Conservation (phyloP, 2,888 invertebrate species). For the Linyphia triangularis region DNA sequence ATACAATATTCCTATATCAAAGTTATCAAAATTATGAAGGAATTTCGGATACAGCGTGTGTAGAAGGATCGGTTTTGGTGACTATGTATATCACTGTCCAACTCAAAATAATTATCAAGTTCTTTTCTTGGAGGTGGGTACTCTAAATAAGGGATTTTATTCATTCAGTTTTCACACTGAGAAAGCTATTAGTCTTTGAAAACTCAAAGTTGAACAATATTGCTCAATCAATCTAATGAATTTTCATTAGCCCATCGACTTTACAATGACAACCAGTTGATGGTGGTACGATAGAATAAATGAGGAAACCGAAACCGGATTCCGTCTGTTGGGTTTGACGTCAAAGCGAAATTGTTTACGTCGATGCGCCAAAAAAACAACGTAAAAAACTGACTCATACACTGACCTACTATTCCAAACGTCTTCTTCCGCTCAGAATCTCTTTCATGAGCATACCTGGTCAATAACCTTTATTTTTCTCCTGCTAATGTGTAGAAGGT, state of each 20-base stretch:
- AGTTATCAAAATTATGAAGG: no score
- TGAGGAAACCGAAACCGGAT: constrained; percentile 44
- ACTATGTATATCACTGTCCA: no score
- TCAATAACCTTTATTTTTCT: constrained; percentile 44
- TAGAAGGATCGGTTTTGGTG: no score
- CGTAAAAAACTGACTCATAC: constrained; percentile 54
- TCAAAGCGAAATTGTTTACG: constrained; percentile 59
- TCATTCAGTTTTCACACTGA: no score
- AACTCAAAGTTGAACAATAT: not conserved
- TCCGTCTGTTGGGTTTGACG: constrained; percentile 30
- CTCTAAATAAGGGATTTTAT: no score
- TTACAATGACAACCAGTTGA: not conserved
- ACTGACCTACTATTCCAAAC: constrained; percentile 62
- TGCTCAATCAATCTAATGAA: not conserved
- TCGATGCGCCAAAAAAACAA: not conserved
- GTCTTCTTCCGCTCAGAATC: constrained; percentile 25
- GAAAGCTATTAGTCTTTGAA: not conserved
- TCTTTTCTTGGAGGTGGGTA: no score
- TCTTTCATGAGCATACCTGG: constrained; percentile 24
- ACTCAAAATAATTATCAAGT: no score
- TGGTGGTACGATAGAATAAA: not conserved
- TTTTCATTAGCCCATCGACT: not conserved
- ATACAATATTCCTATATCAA: no score
- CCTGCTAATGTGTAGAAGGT: not conserved
- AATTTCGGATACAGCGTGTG: no score